Conservation (phyloP, 1,140 invertebrate genomes). For the Orius insidiosus region DNA sequence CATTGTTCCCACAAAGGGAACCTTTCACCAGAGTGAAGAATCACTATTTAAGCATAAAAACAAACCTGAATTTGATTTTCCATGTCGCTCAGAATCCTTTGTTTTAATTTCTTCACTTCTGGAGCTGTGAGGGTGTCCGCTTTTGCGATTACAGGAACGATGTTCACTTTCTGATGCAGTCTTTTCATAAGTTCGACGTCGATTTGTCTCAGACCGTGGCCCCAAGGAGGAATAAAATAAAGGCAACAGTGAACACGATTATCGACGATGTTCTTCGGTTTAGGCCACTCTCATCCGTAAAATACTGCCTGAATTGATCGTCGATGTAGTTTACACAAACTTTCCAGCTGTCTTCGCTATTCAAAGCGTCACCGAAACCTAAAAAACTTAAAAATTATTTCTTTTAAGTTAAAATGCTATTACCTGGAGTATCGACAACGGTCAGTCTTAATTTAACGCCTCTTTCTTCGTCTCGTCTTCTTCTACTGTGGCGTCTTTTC, state of each 20-base stretch:
- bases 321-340: conserved; percentile 82
- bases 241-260: conserved; percentile 92
- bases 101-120: conserved; percentile 79
- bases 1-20: too few relatives aligned
- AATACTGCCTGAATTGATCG: conserved; percentile 90
- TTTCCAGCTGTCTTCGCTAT: conserved; percentile 83
- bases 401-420: conserved; percentile 11
- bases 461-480: conserved; percentile 82
- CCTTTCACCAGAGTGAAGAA: too few relatives aligned
- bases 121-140: conserved; percentile 84
- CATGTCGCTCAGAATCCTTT: conserved; percentile 59
- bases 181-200: conserved; percentile 89
- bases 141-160: conserved; percentile 95
- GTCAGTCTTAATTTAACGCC: conserved; percentile 78
- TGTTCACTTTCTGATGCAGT: conserved; percentile 89
- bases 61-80: conserved; percentile 65
- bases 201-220: conserved; percentile 88
- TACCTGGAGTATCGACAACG: conserved; percentile 87
- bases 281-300: conserved; percentile 87
- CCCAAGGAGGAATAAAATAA: conserved; percentile 94
- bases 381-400: conserved; percentile 4
- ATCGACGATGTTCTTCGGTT: conserved; percentile 88
- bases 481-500: conserved; percentile 76
- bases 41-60: too few relatives aligned
- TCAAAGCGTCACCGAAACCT: conserved; percentile 89